These are phyloP conservation scores for Tethea ocularis DNA, from an alignment of 2,888 invertebrate genomes.

Conservation along the genomic window DNA sequence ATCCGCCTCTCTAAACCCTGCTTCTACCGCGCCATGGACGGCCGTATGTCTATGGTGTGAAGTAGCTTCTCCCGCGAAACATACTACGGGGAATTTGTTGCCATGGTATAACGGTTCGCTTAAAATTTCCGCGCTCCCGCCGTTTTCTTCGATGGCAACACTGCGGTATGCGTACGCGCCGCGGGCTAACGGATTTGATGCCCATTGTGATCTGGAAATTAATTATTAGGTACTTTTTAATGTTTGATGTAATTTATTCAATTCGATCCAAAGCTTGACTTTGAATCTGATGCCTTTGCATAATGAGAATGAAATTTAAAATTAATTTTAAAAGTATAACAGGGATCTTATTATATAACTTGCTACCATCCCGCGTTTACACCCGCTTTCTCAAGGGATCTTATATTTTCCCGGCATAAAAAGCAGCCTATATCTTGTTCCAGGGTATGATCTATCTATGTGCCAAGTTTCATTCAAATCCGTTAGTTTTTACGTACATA, in stretches of 20 bases:
- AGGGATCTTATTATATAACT: too few species aligned
- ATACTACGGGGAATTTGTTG: conserved; percentile 73
- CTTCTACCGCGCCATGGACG: conserved; percentile 89
- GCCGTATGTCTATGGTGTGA: conserved; percentile 86
- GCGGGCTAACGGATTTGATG: conserved; percentile 81
- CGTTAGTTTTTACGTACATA: too few species aligned
- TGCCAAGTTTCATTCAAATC: too few species aligned
- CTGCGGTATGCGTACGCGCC: conserved; percentile 87
- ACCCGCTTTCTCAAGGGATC: too few species aligned
- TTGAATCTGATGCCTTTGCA: too few species aligned
- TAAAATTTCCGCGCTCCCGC: conserved; percentile 80
- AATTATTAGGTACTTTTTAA: neutral
- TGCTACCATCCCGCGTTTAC: too few species aligned
- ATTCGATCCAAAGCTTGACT: too few species aligned
- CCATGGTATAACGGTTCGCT: conserved; percentile 78
- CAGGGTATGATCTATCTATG: too few species aligned
- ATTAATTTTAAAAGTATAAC: too few species aligned
- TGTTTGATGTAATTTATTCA: neutral
- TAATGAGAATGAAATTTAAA: too few species aligned
- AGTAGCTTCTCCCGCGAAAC: conserved; percentile 88
- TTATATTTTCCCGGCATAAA: too few species aligned
- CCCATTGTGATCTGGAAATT: conserved; percentile 85
- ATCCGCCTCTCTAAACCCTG: conserved; percentile 89
- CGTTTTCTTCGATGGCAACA: conserved; percentile 79
- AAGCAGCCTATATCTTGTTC: too few species aligned